phyloP scores from a whole-genome alignment of 2,113 vertebrate species.

The Passer domesticus region DNA sequence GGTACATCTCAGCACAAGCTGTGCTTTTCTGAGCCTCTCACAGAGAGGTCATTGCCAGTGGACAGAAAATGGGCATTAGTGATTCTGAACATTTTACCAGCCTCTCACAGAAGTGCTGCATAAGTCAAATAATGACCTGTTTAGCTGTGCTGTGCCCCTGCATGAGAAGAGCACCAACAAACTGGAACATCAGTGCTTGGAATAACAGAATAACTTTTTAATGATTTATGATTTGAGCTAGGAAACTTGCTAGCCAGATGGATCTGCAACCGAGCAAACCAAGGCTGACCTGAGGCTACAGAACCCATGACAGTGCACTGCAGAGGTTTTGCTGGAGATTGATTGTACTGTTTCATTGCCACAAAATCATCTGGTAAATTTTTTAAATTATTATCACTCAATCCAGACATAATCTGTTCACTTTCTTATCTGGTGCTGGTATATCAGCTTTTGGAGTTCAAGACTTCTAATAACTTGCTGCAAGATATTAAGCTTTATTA shows the following conservation, averaged over 20 bases:
- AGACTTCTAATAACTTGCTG: neutral
- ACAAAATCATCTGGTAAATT: neutral
- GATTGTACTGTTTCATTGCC: neutral
- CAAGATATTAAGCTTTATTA: neutral
- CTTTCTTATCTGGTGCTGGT: neutral
- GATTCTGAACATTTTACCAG: constrained; percentile 33
- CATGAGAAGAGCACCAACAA: constrained; percentile 5
- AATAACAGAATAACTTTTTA: constrained; percentile 40
- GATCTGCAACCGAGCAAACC: constrained; percentile 21
- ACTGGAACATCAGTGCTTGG: constrained; percentile 14
- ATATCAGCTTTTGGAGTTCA: neutral
- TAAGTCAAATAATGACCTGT: constrained; percentile 42
- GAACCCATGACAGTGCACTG: neutral
- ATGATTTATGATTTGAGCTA: constrained; percentile 6
- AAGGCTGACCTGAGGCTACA: constrained; percentile 16
- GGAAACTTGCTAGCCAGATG: constrained; percentile 32
- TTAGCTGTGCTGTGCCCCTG: constrained; percentile 4
- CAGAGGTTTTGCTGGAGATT: neutral
- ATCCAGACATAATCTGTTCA: neutral
- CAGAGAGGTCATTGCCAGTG: neutral
- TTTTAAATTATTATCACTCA: neutral
- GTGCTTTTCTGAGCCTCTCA: neutral
- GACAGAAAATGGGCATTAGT: neutral
- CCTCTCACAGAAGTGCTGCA: constrained; percentile 30
- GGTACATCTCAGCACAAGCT: neutral